phyloP scores from a whole-genome alignment of 2,797 vertebrate species.

The Otolemur crassicaudatus region DNA sequence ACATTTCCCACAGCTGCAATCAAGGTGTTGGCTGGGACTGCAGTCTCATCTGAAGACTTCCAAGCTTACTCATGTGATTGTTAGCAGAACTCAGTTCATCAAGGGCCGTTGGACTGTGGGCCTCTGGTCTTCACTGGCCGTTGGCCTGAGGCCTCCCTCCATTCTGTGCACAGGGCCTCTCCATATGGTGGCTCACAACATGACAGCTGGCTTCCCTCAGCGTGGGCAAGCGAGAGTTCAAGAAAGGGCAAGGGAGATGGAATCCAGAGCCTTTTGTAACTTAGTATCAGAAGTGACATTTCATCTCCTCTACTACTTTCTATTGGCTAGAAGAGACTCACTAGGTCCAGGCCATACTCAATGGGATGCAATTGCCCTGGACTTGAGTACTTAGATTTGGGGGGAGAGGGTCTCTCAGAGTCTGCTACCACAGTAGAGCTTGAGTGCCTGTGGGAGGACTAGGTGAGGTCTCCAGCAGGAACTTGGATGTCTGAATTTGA shows the following conservation, averaged over 20 bases:
- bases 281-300: neutral
- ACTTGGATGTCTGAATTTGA: slow-evolving; percentile 20
- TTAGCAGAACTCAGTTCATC: neutral
- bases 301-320: neutral
- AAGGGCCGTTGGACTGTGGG: neutral
- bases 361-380: neutral
- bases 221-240: neutral
- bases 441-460: neutral
- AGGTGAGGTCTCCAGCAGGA: slow-evolving; percentile 58
- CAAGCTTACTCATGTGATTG: neutral
- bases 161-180: neutral
- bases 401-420: neutral
- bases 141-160: neutral
- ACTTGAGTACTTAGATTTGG: neutral
- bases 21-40: neutral
- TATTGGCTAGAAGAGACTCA: neutral
- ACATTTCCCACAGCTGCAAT: neutral
- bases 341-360: neutral
- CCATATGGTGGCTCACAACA: neutral
- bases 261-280: neutral
- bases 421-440: neutral
- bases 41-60: neutral
- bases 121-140: neutral
- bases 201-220: neutral
- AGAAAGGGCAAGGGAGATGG: neutral